These are phyloP conservation scores for Tetropium fuscum DNA, from an alignment of 2,888 invertebrate genomes.

Conservation along the genomic window DNA sequence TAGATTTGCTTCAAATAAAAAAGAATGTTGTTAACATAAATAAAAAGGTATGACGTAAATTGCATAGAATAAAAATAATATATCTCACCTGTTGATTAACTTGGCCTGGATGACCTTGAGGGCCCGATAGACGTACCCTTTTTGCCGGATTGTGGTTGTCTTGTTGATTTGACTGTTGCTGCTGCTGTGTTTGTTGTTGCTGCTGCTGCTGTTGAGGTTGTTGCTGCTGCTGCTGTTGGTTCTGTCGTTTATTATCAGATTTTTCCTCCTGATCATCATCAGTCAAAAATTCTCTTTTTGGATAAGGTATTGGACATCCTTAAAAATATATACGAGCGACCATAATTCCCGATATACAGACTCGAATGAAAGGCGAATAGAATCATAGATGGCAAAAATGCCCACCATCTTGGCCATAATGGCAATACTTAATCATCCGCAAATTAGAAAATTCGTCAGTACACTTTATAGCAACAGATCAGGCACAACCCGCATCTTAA, in stretches of 20 bases:
- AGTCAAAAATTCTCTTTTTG: slow-evolving; percentile 96
- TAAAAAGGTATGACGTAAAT: too few relatives aligned
- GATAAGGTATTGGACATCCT: slow-evolving; percentile 96
- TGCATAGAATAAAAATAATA: too few relatives aligned
- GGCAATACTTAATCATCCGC: too few relatives aligned
- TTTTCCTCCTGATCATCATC: slow-evolving; percentile 98
- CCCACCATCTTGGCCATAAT: too few relatives aligned
- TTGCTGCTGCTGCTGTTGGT: slow-evolving; percentile 74
- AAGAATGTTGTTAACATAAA: neutral
- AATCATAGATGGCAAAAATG: too few relatives aligned
- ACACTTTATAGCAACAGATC: too few relatives aligned
- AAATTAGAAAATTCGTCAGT: too few relatives aligned
- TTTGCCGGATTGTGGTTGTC: slow-evolving; percentile 73
- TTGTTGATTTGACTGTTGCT: slow-evolving; percentile 69
- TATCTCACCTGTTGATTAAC: slow-evolving; percentile 61
- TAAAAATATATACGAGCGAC: too few relatives aligned
- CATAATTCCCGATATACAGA: too few relatives aligned
- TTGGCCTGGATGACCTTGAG: slow-evolving; percentile 66
- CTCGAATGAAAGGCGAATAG: too few relatives aligned
- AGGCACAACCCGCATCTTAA: too few relatives aligned
- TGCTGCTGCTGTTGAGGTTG: slow-evolving; percentile 67
- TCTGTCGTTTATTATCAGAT: slow-evolving; percentile 83
- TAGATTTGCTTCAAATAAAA: neutral
- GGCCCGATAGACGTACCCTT: slow-evolving; percentile 74
- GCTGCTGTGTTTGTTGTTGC: slow-evolving; percentile 65